Evolutionary conservation across 2,888 invertebrate genomes (phyloP).

Genomic region (Hirtodrosophila duncani): DNA sequence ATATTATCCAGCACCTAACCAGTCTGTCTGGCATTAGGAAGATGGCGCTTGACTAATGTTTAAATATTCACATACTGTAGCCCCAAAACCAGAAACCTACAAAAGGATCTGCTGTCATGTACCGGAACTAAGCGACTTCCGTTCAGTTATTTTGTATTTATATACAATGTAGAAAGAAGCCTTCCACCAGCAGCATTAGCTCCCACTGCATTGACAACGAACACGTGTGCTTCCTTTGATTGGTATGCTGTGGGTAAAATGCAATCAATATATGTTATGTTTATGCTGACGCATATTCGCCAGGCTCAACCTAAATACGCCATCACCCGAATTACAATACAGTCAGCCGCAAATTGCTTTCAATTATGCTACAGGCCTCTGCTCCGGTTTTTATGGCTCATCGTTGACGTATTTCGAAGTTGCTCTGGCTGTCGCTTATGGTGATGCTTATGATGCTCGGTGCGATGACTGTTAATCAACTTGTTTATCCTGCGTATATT

Average conservation of each 20-base stretch:
- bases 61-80: too few relatives aligned
- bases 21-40: too few relatives aligned
- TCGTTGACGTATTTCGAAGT: conserved; percentile 63
- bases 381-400: conserved; percentile 66
- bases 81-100: too few relatives aligned
- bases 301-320: conserved; percentile 9
- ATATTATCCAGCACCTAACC: too few relatives aligned
- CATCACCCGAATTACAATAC: conserved; percentile 26
- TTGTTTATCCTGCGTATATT: too few relatives aligned
- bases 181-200: conserved; percentile 22
- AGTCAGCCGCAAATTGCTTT: conserved; percentile 68
- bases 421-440: conserved; percentile 18
- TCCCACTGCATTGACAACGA: conserved; percentile 60
- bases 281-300: conserved; percentile 61
- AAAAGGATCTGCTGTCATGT: conserved; percentile 10
- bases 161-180: too few relatives aligned
- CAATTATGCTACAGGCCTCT: conserved; percentile 65
- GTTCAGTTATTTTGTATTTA: conserved; percentile 15
- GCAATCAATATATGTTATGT: conserved; percentile 64
- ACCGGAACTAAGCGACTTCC: conserved; percentile 65
- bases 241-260: conserved; percentile 34
- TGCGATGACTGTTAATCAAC: too few relatives aligned
- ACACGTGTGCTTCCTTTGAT: conserved; percentile 57
- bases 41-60: too few relatives aligned
- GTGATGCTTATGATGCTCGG: too few relatives aligned